Conservation (phyloP, 2,888 invertebrate genomes). For the Tinea trinotella region DNA sequence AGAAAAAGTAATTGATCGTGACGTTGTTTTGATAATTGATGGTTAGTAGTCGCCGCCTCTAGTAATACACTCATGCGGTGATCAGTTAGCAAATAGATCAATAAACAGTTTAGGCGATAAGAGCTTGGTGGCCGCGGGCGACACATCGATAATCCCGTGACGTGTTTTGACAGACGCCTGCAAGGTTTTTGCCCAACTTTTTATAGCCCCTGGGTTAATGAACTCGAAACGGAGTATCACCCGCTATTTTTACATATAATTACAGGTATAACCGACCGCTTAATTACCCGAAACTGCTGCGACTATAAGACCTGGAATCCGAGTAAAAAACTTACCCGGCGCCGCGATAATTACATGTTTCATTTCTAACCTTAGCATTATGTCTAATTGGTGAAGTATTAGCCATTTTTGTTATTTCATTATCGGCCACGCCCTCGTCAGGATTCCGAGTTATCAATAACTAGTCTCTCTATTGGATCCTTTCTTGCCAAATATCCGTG, state of each 20-base stretch:
- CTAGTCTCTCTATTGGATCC: conserved; percentile 10
- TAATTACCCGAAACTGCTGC: conserved; percentile 60
- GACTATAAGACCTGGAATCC: conserved; percentile 39
- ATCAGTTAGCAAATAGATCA: conserved; percentile 18
- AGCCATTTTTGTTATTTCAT: not conserved
- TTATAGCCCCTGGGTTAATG: not conserved
- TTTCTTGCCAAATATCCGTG: conserved; percentile 1
- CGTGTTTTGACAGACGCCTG: conserved; percentile 59
- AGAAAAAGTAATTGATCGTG: not conserved
- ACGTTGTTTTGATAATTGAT: not conserved
- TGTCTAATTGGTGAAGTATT: not conserved
- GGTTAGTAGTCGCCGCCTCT: not conserved
- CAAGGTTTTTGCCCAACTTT: conserved; percentile 22
- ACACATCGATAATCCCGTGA: conserved; percentile 65
- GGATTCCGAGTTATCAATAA: not conserved
- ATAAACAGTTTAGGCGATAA: conserved; percentile 23
- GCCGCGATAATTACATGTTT: conserved; percentile 29
- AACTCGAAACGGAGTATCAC: conserved; percentile 27
- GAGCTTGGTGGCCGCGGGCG: conserved; percentile 42
- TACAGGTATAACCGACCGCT: conserved; percentile 54
- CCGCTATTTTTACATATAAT: conserved; percentile 46
- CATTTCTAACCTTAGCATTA: not conserved
- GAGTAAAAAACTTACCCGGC: conserved; percentile 47
- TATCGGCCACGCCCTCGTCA: not conserved
- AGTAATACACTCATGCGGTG: not conserved